These are phyloP conservation scores for Myotis brandtii DNA, from an alignment of 2,113 vertebrate species.

Conservation along the genomic window DNA sequence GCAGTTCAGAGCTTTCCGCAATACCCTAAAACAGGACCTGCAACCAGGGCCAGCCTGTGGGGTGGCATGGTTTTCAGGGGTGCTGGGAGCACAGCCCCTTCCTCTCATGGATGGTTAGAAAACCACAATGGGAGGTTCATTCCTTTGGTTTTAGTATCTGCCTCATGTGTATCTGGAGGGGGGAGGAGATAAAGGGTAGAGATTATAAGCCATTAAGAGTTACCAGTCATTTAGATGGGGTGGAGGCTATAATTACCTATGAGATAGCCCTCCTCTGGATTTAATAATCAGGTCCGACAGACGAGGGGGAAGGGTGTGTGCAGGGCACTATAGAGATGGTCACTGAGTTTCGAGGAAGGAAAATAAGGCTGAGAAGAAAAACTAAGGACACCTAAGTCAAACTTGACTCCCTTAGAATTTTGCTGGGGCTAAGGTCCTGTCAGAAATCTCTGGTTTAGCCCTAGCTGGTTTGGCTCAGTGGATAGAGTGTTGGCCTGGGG, in stretches of 20 bases:
- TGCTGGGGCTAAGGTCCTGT: not conserved
- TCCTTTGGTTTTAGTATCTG: constrained; percentile 40
- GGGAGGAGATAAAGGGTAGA: not conserved
- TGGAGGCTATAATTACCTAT: not conserved
- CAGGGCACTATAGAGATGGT: not conserved
- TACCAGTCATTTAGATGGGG: not conserved
- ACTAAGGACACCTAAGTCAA: not conserved
- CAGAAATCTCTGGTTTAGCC: constrained; percentile 11
- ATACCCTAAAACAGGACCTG: not conserved
- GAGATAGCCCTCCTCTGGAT: not conserved
- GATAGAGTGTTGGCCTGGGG: no score
- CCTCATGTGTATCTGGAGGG: not conserved
- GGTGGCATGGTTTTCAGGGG: constrained; percentile 9
- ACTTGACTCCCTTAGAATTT: not conserved
- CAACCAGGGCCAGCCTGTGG: not conserved
- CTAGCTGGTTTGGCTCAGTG: no score
- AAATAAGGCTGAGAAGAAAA: not conserved
- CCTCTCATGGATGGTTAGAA: not conserved
- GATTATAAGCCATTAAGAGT: not conserved
- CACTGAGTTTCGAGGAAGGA: not conserved
- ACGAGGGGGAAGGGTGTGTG: not conserved
- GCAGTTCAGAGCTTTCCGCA: not conserved
- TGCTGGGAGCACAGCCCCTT: not conserved
- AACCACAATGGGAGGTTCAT: not conserved
- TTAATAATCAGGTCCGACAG: not conserved